phyloP scores from a whole-genome alignment of 2,888 invertebrate genomes.

The Allophyes oxyacanthae region DNA sequence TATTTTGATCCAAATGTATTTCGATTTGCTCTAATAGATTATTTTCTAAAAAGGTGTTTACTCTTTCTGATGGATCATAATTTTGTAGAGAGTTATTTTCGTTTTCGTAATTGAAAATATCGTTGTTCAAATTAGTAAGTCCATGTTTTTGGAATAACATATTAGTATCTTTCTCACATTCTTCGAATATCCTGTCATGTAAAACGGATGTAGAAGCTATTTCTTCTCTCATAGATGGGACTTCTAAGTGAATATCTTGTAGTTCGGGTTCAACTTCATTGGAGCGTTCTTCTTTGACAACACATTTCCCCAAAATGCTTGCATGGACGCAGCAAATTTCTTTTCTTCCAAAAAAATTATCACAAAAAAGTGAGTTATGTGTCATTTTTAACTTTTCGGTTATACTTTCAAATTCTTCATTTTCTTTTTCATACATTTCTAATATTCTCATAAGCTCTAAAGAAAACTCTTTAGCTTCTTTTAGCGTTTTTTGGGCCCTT shows the following conservation, averaged over 20 bases:
- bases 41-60: neutral
- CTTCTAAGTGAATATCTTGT: conserved; percentile 10
- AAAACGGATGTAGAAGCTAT: conserved; percentile 6
- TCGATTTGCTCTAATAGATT: conserved; percentile 5
- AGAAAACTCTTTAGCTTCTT: conserved; percentile 66
- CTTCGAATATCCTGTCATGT: neutral
- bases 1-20: neutral
- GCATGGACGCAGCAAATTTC: neutral
- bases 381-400: conserved; percentile 58
- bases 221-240: conserved; percentile 4
- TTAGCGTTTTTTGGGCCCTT: conserved; percentile 60
- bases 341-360: conserved; percentile 10
- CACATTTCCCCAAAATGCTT: neutral
- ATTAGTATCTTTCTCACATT: conserved; percentile 1
- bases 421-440: conserved; percentile 71
- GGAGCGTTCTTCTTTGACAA: neutral
- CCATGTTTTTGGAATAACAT: conserved; percentile 3
- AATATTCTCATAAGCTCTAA: conserved; percentile 63
- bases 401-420: conserved; percentile 67
- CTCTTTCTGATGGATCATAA: neutral
- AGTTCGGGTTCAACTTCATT: conserved; percentile 7
- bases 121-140: neutral
- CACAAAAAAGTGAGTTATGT: conserved; percentile 29
- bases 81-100: neutral
- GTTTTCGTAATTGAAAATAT: conserved; percentile 5